Conservation (phyloP, 2,888 invertebrate genomes). For the Drosophila anceps region DNA sequence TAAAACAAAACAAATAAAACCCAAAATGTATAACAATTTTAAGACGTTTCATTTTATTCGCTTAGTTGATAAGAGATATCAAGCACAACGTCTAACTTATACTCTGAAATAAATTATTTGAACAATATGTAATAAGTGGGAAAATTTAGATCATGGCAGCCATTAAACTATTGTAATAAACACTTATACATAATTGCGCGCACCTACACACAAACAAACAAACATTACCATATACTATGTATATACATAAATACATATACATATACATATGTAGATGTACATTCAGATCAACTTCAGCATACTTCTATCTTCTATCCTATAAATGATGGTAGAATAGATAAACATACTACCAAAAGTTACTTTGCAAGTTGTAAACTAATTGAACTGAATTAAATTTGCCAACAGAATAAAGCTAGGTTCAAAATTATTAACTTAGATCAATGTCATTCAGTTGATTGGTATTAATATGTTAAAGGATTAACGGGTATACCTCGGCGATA, state of each 20-base stretch:
- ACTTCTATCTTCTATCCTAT: background rate
- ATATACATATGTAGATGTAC: too few relatives aligned
- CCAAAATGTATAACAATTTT: slow-evolving; percentile 23
- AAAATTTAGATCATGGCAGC: slow-evolving; percentile 82
- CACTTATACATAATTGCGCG: too few relatives aligned
- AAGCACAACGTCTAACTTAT: slow-evolving; percentile 47
- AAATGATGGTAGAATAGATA: background rate
- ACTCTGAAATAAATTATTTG: slow-evolving; percentile 44
- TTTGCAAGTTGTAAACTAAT: background rate
- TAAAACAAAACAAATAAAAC: slow-evolving; percentile 34
- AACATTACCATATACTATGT: background rate
- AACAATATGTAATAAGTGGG: slow-evolving; percentile 73
- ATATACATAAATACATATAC: too few relatives aligned
- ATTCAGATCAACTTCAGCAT: background rate
- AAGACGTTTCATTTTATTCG: slow-evolving; percentile 30
- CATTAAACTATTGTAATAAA: slow-evolving; percentile 71
- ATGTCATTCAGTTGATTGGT: too few relatives aligned
- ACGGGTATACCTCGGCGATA: too few relatives aligned
- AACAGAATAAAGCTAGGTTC: too few relatives aligned
- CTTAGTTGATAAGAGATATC: slow-evolving; percentile 39
- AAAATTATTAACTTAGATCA: too few relatives aligned
- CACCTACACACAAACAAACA: slow-evolving; percentile 2
- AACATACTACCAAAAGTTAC: background rate
- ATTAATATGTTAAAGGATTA: too few relatives aligned
- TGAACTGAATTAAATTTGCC: too few relatives aligned